These are phyloP conservation scores for Gambusia affinis DNA, from an alignment of 2,113 vertebrate genomes.

Conservation along the genomic window DNA sequence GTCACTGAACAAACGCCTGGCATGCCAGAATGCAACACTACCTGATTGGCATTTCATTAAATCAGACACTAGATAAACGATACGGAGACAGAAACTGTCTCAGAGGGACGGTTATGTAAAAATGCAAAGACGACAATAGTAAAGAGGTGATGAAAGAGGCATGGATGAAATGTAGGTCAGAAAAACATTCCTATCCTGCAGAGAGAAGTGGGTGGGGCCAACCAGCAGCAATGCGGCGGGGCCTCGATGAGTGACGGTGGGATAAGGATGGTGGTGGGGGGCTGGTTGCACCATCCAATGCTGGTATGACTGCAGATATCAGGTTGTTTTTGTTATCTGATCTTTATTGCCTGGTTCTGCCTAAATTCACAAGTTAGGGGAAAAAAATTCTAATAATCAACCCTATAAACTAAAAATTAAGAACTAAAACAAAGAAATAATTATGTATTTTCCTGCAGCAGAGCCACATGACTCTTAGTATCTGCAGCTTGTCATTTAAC, in stretches of 20 bases:
- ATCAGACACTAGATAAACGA: not conserved
- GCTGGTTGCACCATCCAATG: not conserved
- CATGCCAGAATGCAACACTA: not conserved
- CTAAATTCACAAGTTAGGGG: not conserved
- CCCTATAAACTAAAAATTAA: not conserved
- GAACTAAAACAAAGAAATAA: not conserved
- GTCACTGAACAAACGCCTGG: not conserved
- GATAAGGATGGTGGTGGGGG: slow-evolving; percentile 1
- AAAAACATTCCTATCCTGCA: slow-evolving; percentile 70
- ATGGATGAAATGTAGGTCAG: slow-evolving; percentile 72
- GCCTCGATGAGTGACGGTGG: slow-evolving; percentile 25
- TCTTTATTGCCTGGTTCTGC: not conserved
- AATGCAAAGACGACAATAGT: slow-evolving; percentile 13
- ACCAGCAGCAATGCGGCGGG: slow-evolving; percentile 38
- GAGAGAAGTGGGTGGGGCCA: slow-evolving; percentile 33
- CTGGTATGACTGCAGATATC: not conserved
- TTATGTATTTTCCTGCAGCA: slow-evolving; percentile 1
- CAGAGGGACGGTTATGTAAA: not conserved
- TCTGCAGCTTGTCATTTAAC: slow-evolving; percentile 29
- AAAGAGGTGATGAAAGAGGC: slow-evolving; percentile 11
- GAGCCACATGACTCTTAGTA: not conserved
- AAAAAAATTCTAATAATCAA: not conserved
- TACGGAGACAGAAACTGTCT: not conserved
- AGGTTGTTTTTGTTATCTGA: not conserved
- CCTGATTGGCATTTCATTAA: not conserved